These are phyloP conservation scores for Furcula furcula DNA, from an alignment of 2,888 invertebrate genomes.

Conservation along the genomic window DNA sequence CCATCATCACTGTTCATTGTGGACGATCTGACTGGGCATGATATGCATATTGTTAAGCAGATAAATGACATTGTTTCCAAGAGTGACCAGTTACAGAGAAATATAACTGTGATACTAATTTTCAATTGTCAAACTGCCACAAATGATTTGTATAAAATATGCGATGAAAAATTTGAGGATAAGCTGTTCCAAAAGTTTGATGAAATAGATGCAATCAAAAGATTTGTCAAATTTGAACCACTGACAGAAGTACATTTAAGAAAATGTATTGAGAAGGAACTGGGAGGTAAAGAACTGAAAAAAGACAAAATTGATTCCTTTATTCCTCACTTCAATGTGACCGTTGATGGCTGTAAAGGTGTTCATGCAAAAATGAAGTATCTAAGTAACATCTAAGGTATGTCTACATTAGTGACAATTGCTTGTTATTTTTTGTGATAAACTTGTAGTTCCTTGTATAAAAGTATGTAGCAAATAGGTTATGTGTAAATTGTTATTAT, in stretches of 20 bases:
- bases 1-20: conserved; percentile 54
- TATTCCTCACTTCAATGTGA: conserved; percentile 61
- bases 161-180: conserved; percentile 41
- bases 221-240: conserved; percentile 52
- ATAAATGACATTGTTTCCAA: conserved; percentile 50
- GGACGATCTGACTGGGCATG: conserved; percentile 54
- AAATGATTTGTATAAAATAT: conserved; percentile 39
- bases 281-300: conserved; percentile 31
- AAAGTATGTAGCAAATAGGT: too few relatives aligned
- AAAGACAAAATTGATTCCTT: conserved; percentile 40
- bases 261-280: conserved; percentile 59
- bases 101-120: conserved; percentile 58
- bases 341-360: conserved; percentile 71
- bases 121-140: conserved; percentile 55
- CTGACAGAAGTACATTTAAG: conserved; percentile 49
- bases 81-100: conserved; percentile 48
- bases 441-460: not conserved
- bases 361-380: conserved; percentile 67
- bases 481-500: too few relatives aligned
- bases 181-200: conserved; percentile 41
- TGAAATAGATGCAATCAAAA: conserved; percentile 43
- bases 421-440: not conserved
- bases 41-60: conserved; percentile 40
- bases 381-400: conserved; percentile 41
- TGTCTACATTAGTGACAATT: conserved; percentile 10